Percentiles rank a stretch among this genome's conserved stretches.
These are phyloP conservation scores for Tachysurus vachellii DNA, from an alignment of 2,113 vertebrate species.

Conservation along the genomic window DNA sequence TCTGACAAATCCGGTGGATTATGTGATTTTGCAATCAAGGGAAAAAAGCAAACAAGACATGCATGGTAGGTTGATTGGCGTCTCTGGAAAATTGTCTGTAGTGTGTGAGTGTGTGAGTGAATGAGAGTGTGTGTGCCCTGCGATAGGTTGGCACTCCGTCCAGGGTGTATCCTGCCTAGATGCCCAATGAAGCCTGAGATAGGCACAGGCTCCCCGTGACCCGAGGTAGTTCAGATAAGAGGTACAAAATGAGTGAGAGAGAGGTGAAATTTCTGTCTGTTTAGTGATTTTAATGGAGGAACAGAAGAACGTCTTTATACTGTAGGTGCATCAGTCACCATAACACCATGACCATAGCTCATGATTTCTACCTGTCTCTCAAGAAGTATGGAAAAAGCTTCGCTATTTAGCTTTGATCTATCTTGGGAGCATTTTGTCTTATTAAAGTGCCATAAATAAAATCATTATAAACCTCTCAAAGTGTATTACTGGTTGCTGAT, in stretches of 20 bases:
- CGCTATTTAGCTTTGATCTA: background rate
- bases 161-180: too few species aligned
- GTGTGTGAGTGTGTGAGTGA: background rate
- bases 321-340: background rate
- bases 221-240: too few species aligned
- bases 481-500: background rate
- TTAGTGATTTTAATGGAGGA: background rate
- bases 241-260: too few species aligned
- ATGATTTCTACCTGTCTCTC: background rate
- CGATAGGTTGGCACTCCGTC: too few species aligned
- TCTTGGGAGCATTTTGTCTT: background rate
- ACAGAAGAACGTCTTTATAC: background rate
- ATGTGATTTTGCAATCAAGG: background rate
- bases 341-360: background rate
- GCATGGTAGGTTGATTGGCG: too few species aligned
- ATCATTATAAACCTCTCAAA: background rate
- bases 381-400: background rate
- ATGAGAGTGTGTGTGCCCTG: background rate
- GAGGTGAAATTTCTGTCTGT: too few species aligned
- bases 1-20: too few species aligned
- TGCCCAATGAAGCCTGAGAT: too few species aligned
- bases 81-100: too few species aligned
- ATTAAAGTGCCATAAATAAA: constrained; percentile 4
- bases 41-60: background rate
- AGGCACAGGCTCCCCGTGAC: too few species aligned